Percentiles rank a stretch among this genome's conserved stretches.
These are phyloP conservation scores for Conopomorpha cramerella DNA, from an alignment of 1,140 invertebrate genomes.

Conservation along the genomic window DNA sequence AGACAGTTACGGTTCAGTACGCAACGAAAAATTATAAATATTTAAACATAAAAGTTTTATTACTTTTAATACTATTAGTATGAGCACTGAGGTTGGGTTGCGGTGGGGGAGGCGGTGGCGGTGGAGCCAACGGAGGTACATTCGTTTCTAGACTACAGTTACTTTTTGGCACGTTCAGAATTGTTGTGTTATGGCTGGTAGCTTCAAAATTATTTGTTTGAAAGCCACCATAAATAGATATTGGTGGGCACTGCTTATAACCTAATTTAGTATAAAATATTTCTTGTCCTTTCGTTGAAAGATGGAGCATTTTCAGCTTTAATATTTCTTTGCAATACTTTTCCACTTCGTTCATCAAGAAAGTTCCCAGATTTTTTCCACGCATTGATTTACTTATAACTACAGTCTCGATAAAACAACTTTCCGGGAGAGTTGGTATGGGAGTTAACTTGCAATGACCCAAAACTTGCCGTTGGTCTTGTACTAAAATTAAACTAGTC, in stretches of 20 bases:
- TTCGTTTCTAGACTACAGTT: slow-evolving; percentile 2
- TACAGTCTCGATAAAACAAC: slow-evolving; percentile 78
- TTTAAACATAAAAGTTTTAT: slow-evolving; percentile 44
- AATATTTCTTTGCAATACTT: slow-evolving; percentile 67
- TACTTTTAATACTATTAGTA: slow-evolving; percentile 23
- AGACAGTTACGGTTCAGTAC: no score
- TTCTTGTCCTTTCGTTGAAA: slow-evolving; percentile 78
- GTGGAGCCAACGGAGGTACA: neutral
- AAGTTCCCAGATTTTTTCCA: slow-evolving; percentile 74
- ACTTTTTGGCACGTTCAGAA: slow-evolving; percentile 7
- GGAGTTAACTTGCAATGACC: slow-evolving; percentile 77
- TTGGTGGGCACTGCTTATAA: slow-evolving; percentile 69
- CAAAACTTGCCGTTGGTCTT: slow-evolving; percentile 63
- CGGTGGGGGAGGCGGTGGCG: slow-evolving; percentile 21
- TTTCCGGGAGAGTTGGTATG: slow-evolving; percentile 66
- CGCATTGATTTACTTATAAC: slow-evolving; percentile 70
- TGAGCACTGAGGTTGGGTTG: slow-evolving; percentile 22
- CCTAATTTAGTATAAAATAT: slow-evolving; percentile 77
- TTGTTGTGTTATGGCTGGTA: slow-evolving; percentile 7
- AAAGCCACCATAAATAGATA: slow-evolving; percentile 66
- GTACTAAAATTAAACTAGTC: slow-evolving; percentile 70
- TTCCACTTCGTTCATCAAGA: slow-evolving; percentile 71
- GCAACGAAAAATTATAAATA: slow-evolving; percentile 16
- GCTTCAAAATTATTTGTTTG: slow-evolving; percentile 10
- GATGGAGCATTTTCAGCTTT: slow-evolving; percentile 67